phyloP scores from a whole-genome alignment of 2,797 vertebrate genomes.

The Xiphophorus birchmanni region DNA sequence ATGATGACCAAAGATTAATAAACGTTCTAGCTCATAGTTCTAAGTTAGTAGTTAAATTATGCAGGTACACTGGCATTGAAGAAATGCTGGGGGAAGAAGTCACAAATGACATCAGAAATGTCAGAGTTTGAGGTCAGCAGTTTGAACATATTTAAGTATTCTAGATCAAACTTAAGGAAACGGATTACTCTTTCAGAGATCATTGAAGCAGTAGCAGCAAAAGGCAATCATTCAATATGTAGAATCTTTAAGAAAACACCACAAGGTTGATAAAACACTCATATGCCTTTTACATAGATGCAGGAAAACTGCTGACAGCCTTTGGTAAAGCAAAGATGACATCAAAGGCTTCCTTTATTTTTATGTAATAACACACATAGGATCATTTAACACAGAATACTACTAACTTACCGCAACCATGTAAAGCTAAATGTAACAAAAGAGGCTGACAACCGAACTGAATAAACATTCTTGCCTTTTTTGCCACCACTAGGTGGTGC shows the following conservation, averaged over 20 bases:
- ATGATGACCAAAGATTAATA: background rate
- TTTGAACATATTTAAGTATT: background rate
- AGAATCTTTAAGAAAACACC: no score
- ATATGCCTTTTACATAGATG: background rate
- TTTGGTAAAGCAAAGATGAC: background rate
- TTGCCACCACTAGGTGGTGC: constrained; percentile 74
- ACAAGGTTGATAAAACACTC: background rate
- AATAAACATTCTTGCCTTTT: constrained; percentile 18
- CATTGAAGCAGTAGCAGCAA: background rate
- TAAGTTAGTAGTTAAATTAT: background rate
- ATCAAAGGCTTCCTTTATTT: background rate
- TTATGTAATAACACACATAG: background rate
- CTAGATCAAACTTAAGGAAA: background rate
- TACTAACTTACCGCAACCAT: background rate
- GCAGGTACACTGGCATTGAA: background rate
- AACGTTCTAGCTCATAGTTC: background rate
- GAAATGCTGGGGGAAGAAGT: background rate
- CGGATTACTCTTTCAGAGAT: background rate
- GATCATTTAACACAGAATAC: background rate
- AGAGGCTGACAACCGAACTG: background rate
- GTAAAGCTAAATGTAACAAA: no score
- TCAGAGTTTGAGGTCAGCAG: background rate
- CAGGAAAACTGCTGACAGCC: background rate
- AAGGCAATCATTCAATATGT: background rate
- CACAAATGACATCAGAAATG: background rate